phyloP scores from a whole-genome alignment of 92 coral and sea anemone species.

The Porites lobata region DNA sequence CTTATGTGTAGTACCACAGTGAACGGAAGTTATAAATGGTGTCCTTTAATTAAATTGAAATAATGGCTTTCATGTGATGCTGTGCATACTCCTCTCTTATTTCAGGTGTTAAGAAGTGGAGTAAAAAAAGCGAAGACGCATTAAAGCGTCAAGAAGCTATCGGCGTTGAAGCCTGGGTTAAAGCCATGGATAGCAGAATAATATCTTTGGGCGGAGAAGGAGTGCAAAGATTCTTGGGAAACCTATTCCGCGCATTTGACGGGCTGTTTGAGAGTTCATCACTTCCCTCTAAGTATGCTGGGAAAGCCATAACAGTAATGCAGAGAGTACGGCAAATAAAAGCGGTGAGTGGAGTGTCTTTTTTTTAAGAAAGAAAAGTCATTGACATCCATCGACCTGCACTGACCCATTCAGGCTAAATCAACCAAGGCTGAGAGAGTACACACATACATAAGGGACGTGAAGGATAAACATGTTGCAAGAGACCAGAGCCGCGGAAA shows the following conservation, averaged over 20 bases:
- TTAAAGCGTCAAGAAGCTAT: conserved; percentile 86
- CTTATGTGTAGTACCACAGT: too few relatives aligned
- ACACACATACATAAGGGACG: too few relatives aligned
- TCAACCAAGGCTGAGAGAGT: too few relatives aligned
- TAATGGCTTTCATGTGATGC: too few relatives aligned
- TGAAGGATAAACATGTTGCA: too few relatives aligned
- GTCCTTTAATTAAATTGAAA: too few relatives aligned
- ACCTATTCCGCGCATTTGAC: conserved; percentile 96
- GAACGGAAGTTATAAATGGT: too few relatives aligned
- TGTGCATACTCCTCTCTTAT: not conserved
- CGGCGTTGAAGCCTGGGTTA: conserved; percentile 94
- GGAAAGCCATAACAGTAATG: conserved; percentile 83
- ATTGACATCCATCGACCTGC: too few relatives aligned
- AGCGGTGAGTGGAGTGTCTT: conserved; percentile 66
- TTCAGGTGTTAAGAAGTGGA: conserved; percentile 95
- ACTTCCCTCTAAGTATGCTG: conserved; percentile 74
- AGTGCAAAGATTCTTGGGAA: conserved; percentile 89
- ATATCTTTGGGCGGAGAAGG: conserved; percentile 97
- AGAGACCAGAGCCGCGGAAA: too few relatives aligned
- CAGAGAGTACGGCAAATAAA: conserved; percentile 89
- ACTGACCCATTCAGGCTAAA: too few relatives aligned
- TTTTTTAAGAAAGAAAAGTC: not conserved
- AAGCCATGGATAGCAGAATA: conserved; percentile 95
- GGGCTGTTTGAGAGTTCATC: conserved; percentile 90
- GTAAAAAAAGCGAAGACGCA: conserved; percentile 74